These are phyloP conservation scores for Apamea monoglypha DNA, from an alignment of 2,888 invertebrate genomes.

Conservation along the genomic window DNA sequence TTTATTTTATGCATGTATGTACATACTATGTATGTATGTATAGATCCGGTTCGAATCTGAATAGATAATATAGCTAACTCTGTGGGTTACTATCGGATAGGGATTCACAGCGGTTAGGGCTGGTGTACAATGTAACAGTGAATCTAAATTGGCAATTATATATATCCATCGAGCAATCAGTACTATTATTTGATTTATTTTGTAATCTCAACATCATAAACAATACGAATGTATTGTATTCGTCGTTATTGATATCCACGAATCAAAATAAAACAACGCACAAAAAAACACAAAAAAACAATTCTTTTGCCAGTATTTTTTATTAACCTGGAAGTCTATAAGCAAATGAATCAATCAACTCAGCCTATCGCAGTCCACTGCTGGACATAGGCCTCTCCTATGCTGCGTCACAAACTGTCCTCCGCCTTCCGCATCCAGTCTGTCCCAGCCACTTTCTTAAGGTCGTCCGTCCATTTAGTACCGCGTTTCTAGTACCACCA, in stretches of 20 bases:
- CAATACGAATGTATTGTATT: no score
- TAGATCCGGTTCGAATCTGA: not conserved
- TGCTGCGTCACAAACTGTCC: no score
- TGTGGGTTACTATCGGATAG: constrained; percentile 28
- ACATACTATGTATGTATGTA: not conserved
- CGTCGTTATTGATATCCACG: not conserved
- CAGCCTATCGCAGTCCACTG: no score
- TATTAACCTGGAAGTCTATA: not conserved
- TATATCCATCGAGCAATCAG: not conserved
- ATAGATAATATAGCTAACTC: not conserved
- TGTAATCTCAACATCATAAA: not conserved
- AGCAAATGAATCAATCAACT: no score
- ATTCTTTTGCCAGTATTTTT: not conserved
- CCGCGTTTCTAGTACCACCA: no score
- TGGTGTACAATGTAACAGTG: not conserved
- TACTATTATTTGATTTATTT: not conserved
- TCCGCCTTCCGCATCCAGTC: no score
- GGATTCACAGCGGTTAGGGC: not conserved
- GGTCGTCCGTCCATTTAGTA: no score
- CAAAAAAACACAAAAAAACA: no score
- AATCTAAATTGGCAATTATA: not conserved
- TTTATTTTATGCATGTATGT: no score
- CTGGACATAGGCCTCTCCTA: no score
- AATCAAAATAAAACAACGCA: not conserved
- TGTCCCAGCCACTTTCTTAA: no score